Evolutionary conservation across 2,113 vertebrate species (phyloP).

Genomic region (Anolis carolinensis): DNA sequence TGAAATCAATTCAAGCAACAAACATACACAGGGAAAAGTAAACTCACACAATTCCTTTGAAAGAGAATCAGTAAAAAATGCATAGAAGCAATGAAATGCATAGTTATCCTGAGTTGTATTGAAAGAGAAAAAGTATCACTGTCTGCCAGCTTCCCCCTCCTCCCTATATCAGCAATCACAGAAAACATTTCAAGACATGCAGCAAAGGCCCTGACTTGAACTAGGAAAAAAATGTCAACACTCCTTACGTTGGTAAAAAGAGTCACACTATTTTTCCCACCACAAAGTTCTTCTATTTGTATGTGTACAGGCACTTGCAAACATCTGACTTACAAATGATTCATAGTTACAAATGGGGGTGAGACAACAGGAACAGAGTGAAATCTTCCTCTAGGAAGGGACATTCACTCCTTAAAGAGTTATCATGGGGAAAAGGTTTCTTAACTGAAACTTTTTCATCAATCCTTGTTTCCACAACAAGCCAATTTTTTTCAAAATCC

Average conservation of each 20-base stretch:
- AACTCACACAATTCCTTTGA: neutral
- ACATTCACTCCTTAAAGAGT: too few relatives aligned
- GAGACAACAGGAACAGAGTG: too few relatives aligned
- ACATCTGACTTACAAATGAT: too few relatives aligned
- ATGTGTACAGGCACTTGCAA: too few relatives aligned
- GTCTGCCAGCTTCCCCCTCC: neutral
- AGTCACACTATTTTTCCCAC: too few relatives aligned
- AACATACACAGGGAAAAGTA: neutral
- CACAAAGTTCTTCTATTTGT: too few relatives aligned
- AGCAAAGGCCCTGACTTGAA: neutral
- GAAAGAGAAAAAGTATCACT: neutral
- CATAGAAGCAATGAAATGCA: neutral
- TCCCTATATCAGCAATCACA: neutral
- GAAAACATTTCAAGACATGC: neutral
- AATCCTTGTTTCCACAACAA: too few relatives aligned
- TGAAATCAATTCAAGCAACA: slow-evolving; percentile 2
- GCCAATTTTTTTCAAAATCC: too few relatives aligned
- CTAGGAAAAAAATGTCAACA: neutral
- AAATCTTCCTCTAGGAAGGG: too few relatives aligned
- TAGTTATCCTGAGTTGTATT: neutral
- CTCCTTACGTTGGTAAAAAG: neutral
- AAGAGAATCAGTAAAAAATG: neutral
- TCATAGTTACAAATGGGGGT: too few relatives aligned
- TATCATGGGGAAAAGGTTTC: too few relatives aligned
- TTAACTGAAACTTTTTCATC: too few relatives aligned